These are phyloP conservation scores for Elmis aenea DNA, from an alignment of 2,888 invertebrate species.

Conservation along the genomic window DNA sequence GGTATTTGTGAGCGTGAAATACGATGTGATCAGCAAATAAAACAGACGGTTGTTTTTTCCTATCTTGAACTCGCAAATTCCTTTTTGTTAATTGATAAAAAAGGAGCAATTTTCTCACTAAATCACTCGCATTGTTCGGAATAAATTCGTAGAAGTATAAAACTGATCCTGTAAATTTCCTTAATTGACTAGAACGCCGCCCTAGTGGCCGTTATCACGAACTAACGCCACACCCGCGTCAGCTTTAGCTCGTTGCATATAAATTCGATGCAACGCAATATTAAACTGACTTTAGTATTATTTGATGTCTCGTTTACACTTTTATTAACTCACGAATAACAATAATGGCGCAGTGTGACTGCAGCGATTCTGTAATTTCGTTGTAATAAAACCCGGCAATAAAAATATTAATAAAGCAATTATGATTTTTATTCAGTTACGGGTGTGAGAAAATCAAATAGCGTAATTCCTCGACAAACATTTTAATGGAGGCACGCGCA, in stretches of 20 bases:
- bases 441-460: conserved; percentile 44
- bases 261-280: conserved; percentile 21
- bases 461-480: conserved; percentile 42
- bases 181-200: conserved; percentile 22
- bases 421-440: conserved; percentile 15
- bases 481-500: conserved; percentile 41
- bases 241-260: conserved; percentile 21
- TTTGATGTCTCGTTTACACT: conserved; percentile 18
- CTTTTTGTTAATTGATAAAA: too few species aligned
- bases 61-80: too few species aligned
- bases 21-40: too few species aligned
- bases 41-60: too few species aligned
- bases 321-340: conserved; percentile 20
- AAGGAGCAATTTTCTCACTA: too few species aligned
- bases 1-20: too few species aligned
- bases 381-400: conserved; percentile 8
- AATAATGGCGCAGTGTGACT: conserved; percentile 10
- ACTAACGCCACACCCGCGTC: conserved; percentile 20
- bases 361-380: conserved; percentile 13
- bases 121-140: conserved; percentile 18
- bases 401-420: conserved; percentile 19
- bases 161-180: conserved; percentile 21
- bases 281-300: conserved; percentile 18
- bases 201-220: conserved; percentile 19
- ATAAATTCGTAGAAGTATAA: conserved; percentile 19